Conservation (phyloP, 1,140 invertebrate genomes). For the Pogonus chalceus region DNA sequence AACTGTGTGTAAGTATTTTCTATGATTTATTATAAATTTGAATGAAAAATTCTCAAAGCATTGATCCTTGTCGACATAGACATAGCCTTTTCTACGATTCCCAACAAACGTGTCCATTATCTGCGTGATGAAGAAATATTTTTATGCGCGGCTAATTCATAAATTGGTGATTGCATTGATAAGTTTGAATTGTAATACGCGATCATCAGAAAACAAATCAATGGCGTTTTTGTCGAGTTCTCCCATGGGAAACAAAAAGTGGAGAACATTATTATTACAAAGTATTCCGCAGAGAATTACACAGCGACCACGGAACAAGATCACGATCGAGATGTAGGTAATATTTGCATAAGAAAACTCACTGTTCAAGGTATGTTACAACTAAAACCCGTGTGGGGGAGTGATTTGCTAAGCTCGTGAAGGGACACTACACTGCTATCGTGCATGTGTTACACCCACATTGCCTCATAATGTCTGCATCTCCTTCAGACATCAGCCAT, state of each 20-base stretch:
- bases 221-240: no score
- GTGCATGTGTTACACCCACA: not conserved
- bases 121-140: conserved; percentile 3
- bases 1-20: no score
- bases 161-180: not conserved
- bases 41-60: no score
- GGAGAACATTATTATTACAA: not conserved
- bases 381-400: not conserved
- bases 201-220: not conserved
- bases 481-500: not conserved
- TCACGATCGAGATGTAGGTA: not conserved
- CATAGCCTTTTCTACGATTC: no score
- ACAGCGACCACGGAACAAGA: not conserved
- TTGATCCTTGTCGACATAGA: no score
- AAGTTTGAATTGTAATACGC: not conserved
- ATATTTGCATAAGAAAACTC: not conserved
- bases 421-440: not conserved
- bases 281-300: not conserved
- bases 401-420: not conserved
- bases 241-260: not conserved
- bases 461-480: not conserved
- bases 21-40: no score
- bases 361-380: not conserved
- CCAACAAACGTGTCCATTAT: not conserved
- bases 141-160: not conserved